Evolutionary conservation across 2,888 invertebrate species (phyloP).

Genomic region (Zeuzera pyrina): DNA sequence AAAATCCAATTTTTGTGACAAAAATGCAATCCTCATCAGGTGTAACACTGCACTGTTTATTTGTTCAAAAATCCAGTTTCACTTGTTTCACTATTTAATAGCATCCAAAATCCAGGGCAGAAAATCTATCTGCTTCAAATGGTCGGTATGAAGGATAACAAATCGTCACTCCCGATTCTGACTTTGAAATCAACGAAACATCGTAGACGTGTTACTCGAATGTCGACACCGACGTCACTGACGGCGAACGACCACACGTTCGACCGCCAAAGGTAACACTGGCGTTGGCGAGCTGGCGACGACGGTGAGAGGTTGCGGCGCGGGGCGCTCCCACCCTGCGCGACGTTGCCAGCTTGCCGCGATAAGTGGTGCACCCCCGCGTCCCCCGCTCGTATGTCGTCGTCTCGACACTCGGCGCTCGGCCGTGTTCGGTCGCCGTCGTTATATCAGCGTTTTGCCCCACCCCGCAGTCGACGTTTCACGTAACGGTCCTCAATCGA

Average conservation of each 20-base stretch:
- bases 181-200: conserved; percentile 69
- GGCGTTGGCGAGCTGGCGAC: conserved; percentile 54
- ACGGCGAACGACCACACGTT: conserved; percentile 64
- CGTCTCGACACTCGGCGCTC: conserved; percentile 64
- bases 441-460: conserved; percentile 57
- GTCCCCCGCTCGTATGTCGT: conserved; percentile 39
- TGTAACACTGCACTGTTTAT: conserved; percentile 62
- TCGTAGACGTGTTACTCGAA: conserved; percentile 71
- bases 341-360: conserved; percentile 70
- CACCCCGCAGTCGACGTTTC: conserved; percentile 66
- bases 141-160: conserved; percentile 68
- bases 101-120: conserved; percentile 59
- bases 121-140: conserved; percentile 72
- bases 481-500: conserved; percentile 73
- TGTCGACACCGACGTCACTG: conserved; percentile 69
- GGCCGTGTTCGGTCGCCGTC: conserved; percentile 61
- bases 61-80: conserved; percentile 48
- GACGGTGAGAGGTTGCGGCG: conserved; percentile 75
- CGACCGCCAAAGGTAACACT: conserved; percentile 77
- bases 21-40: conserved; percentile 51
- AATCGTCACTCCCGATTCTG: conserved; percentile 60
- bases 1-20: conserved; percentile 52
- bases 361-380: conserved; percentile 73
- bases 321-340: conserved; percentile 70
- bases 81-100: conserved; percentile 53